Evolutionary conservation across 1,140 invertebrate genomes (phyloP).

Genomic region (Drosophila burlai): DNA sequence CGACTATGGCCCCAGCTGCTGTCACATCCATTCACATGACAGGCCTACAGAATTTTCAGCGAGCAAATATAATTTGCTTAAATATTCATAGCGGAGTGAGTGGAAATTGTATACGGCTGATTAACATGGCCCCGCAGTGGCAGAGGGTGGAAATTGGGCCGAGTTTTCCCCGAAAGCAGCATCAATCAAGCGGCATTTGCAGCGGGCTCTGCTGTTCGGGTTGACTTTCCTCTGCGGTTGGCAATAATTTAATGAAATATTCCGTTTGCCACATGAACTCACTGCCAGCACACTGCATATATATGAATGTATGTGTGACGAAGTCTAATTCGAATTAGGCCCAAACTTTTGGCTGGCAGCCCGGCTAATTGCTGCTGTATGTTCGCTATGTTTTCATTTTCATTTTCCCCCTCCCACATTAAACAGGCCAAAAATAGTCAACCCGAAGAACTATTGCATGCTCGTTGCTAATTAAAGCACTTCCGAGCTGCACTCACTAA

Average conservation of each 20-base stretch:
- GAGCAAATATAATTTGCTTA: slow-evolving; percentile 68
- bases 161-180: slow-evolving; percentile 40
- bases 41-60: slow-evolving; percentile 46
- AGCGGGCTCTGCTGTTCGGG: slow-evolving; percentile 11
- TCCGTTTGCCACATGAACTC: slow-evolving; percentile 62
- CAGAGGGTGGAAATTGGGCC: background rate
- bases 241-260: slow-evolving; percentile 77
- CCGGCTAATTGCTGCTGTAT: slow-evolving; percentile 56
- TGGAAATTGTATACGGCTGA: slow-evolving; percentile 72
- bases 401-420: slow-evolving; percentile 15
- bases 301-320: slow-evolving; percentile 3
- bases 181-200: slow-evolving; percentile 72
- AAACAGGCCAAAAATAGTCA: slow-evolving; percentile 30
- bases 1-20: slow-evolving; percentile 47
- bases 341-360: slow-evolving; percentile 58
- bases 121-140: slow-evolving; percentile 49
- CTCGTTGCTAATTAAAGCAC: slow-evolving; percentile 60
- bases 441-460: slow-evolving; percentile 55
- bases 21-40: slow-evolving; percentile 59
- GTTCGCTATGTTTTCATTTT: slow-evolving; percentile 42
- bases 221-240: slow-evolving; percentile 37
- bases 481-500: slow-evolving; percentile 58
- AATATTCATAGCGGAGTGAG: slow-evolving; percentile 71
- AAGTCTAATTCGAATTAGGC: slow-evolving; percentile 63
- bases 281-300: slow-evolving; percentile 17